phyloP scores from a whole-genome alignment of 2,797 vertebrate species.

The Peromyscus attwateri region DNA sequence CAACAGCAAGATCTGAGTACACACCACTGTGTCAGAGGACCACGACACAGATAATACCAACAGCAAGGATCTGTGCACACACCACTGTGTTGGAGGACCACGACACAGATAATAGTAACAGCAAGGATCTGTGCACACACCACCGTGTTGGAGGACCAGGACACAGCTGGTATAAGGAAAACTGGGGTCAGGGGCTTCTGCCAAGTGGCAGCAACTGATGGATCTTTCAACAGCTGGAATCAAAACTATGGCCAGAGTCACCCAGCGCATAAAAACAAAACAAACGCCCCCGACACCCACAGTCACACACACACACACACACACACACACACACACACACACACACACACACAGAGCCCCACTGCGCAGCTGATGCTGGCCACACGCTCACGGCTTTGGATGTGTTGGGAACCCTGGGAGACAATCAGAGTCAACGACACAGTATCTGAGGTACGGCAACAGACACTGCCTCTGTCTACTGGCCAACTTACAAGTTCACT shows the following conservation, averaged over 20 bases:
- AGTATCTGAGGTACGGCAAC: slow-evolving; percentile 35
- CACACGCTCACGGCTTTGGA: background rate
- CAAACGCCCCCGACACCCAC: background rate
- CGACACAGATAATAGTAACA: slow-evolving; percentile 86
- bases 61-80: slow-evolving; percentile 76
- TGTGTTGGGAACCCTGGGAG: background rate
- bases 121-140: slow-evolving; percentile 71
- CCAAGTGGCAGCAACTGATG: background rate
- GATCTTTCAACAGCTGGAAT: background rate
- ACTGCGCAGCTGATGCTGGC: background rate
- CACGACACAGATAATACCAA: slow-evolving; percentile 85
- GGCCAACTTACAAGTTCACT: slow-evolving; percentile 74
- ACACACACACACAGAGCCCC: too few relatives aligned
- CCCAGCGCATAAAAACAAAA: background rate
- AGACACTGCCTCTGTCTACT: slow-evolving; percentile 60
- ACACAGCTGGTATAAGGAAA: slow-evolving; percentile 36
- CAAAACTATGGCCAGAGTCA: background rate
- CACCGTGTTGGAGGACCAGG: slow-evolving; percentile 82
- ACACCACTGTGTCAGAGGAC: slow-evolving; percentile 81
- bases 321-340: too few relatives aligned
- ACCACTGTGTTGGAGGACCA: slow-evolving; percentile 82
- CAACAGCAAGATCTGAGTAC: slow-evolving; percentile 79
- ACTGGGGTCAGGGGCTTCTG: background rate
- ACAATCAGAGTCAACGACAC: slow-evolving; percentile 53
- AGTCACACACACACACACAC: too few relatives aligned